Evolutionary conservation across 2,888 invertebrate genomes (phyloP).

Genomic region (Hybos culiciformis): DNA sequence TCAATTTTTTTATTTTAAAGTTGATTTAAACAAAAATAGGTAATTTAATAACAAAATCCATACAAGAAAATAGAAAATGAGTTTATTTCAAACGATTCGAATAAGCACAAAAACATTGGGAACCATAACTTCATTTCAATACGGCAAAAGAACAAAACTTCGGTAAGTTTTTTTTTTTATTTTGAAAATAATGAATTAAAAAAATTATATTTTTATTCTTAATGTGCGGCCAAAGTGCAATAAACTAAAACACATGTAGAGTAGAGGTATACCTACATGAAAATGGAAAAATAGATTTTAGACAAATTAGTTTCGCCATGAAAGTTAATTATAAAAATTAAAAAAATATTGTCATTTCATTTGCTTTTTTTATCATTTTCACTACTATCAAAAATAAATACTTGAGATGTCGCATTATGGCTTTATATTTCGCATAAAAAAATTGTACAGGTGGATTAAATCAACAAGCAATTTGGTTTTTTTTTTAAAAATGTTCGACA

Average conservation of each 20-base stretch:
- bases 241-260: too few relatives aligned
- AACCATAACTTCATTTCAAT: conserved; percentile 11
- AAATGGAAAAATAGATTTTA: too few relatives aligned
- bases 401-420: neutral
- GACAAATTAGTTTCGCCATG: too few relatives aligned
- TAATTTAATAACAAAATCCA: neutral
- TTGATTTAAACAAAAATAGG: too few relatives aligned
- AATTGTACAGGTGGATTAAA: too few relatives aligned
- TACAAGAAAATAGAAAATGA: conserved; percentile 4
- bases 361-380: neutral
- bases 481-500: too few relatives aligned
- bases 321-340: neutral
- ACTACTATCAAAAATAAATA: neutral
- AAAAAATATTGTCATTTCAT: neutral
- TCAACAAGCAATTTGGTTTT: too few relatives aligned
- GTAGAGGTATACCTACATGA: too few relatives aligned
- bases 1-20: too few relatives aligned
- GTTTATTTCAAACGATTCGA: conserved; percentile 11
- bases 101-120: conserved; percentile 10
- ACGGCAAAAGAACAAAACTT: conserved; percentile 11
- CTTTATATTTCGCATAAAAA: too few relatives aligned
- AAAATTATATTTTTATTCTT: neutral
- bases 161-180: conserved; percentile 7
- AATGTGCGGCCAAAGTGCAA: too few relatives aligned
- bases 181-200: neutral